These are phyloP conservation scores for Eilema depressum DNA, from an alignment of 2,888 invertebrate species.

Conservation along the genomic window DNA sequence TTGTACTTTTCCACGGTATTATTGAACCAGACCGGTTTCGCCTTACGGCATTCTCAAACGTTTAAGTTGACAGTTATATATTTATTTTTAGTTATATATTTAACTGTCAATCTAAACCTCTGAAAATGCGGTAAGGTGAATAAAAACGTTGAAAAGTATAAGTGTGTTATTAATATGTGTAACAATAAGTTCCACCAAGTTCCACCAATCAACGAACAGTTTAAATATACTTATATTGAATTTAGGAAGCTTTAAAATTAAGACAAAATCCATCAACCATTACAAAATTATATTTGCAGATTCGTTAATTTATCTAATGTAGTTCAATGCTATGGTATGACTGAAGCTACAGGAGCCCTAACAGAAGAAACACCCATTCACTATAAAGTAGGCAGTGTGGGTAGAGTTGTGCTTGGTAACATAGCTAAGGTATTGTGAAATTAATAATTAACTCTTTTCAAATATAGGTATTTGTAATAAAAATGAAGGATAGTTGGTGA, in stretches of 20 bases:
- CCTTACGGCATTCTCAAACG: too few species aligned
- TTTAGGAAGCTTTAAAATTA: neutral
- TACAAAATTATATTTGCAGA: constrained; percentile 43
- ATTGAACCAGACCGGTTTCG: too few species aligned
- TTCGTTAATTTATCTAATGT: constrained; percentile 61
- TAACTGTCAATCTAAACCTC: too few species aligned
- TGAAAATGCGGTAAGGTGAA: too few species aligned
- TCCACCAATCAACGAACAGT: too few species aligned
- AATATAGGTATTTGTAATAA: too few species aligned
- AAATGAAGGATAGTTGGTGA: neutral
- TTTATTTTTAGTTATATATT: too few species aligned
- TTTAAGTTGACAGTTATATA: too few species aligned
- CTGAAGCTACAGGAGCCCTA: constrained; percentile 66
- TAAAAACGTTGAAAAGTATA: too few species aligned
- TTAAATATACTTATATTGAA: neutral
- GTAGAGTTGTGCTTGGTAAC: constrained; percentile 54
- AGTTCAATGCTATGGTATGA: constrained; percentile 76
- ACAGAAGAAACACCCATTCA: constrained; percentile 57
- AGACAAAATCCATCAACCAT: neutral
- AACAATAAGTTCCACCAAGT: too few species aligned
- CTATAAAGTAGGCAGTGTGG: constrained; percentile 68
- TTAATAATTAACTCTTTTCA: neutral
- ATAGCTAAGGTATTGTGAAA: constrained; percentile 40
- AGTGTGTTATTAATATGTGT: too few species aligned
- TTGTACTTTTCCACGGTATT: too few species aligned